Evolutionary conservation across 2,888 invertebrate species (phyloP).

Genomic region (Agonopterix alstromeriana): DNA sequence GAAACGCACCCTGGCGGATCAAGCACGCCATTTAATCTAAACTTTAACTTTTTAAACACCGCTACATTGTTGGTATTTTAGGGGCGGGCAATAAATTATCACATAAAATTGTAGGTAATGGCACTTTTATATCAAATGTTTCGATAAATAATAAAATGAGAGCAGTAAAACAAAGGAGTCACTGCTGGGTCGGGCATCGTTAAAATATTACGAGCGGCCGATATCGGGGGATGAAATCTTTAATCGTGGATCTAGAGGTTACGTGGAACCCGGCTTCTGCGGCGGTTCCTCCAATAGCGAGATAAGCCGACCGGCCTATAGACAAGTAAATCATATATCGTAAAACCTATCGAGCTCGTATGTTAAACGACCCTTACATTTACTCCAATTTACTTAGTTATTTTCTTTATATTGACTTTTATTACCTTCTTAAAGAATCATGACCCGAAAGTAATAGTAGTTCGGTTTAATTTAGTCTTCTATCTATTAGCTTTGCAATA

Average conservation of each 20-base stretch:
- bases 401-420: background rate
- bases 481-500: too few relatives aligned
- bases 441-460: too few relatives aligned
- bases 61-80: constrained; percentile 32
- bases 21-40: constrained; percentile 11
- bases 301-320: constrained; percentile 36
- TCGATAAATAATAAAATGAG: constrained; percentile 70
- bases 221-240: constrained; percentile 69
- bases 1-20: constrained; percentile 5
- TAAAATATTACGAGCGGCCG: constrained; percentile 72
- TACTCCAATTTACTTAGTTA: constrained; percentile 5
- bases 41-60: constrained; percentile 3
- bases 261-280: constrained; percentile 44
- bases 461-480: too few relatives aligned
- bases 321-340: constrained; percentile 45
- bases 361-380: constrained; percentile 14
- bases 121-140: constrained; percentile 64
- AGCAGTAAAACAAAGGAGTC: constrained; percentile 64
- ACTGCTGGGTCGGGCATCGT: constrained; percentile 52
- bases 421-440: too few relatives aligned
- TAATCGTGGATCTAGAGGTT: constrained; percentile 59
- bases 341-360: constrained; percentile 47
- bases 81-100: constrained; percentile 44
- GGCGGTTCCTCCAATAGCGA: constrained; percentile 38
- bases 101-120: constrained; percentile 60